A percentile compares a stretch with the other conserved stretches of the same genome.
Conservation (phyloP, 1,140 invertebrate species). For the Frieseomelitta varia region DNA sequence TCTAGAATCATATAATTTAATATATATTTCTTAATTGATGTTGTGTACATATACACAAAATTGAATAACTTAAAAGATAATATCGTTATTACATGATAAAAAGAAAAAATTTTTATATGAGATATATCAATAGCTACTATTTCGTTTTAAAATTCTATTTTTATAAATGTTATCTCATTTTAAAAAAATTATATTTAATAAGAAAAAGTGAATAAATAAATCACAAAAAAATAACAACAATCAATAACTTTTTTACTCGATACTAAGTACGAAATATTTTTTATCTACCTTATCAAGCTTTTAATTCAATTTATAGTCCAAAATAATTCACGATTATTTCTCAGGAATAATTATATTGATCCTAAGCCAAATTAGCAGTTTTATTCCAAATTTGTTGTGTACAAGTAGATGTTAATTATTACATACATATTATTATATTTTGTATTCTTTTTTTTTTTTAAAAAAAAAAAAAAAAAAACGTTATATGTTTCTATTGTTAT, state of each 20-base stretch:
- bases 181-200: not conserved
- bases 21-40: not conserved
- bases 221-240: not conserved
- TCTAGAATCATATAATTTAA: not conserved
- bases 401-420: no score
- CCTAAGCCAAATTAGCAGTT: not conserved
- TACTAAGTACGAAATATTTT: not conserved
- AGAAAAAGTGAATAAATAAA: not conserved
- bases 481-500: not conserved
- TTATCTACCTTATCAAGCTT: not conserved
- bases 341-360: not conserved
- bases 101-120: not conserved
- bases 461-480: not conserved
- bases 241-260: not conserved
- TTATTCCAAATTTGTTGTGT: not conserved
- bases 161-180: conserved; percentile 18
- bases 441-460: not conserved
- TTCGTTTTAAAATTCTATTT: conserved; percentile 17
- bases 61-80: not conserved
- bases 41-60: not conserved
- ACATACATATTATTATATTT: not conserved
- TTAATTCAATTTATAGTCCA: not conserved
- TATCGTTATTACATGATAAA: not conserved
- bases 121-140: conserved; percentile 25
- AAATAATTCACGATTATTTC: not conserved